Base-by-base conservation (phyloP, 35 echinoderm and acorn worm genomes). In the Heliocidaris erythrogramma region DNA sequence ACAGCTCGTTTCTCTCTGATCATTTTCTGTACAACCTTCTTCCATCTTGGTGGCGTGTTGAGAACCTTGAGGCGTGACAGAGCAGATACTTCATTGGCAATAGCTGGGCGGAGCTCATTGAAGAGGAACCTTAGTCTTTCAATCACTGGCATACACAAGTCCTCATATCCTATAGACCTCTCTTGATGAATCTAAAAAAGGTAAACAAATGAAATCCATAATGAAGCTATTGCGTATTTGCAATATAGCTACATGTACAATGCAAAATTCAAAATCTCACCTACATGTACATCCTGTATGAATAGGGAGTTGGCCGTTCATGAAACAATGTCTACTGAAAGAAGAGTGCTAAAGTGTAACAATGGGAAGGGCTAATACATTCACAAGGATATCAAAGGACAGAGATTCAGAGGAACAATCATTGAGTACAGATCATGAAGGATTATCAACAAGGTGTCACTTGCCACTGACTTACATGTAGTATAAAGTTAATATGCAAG, bases 31-130 rank as follows among this genome's bases (percentile, higher is more conserved):
- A 97, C 97, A 27, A 97, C 95, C 35, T 97, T 96, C 60, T 96
- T 97, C 98, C 98, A 99, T 50, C 98, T 86, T 84, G 98, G 97
- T 49, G 98, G 96, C 5, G 98, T 99, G 85, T 92, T 97, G 59
- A 99, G 90, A 11, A 99, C 97, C 94, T 99, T 99, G 31, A 99
- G 96, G 17, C 98, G 93, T 7, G 97, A 96, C 85, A 97, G 93
- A 50, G 98, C 96, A 0, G 96, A 95, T 12, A 99, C 98, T 60
- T 99, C 98, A 48, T 99, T 99, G n/a, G 96, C 98, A 42, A 99
- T 95, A 14, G 98, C 98, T 86, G 98, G 98, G 24, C 98, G 94
- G 50, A 99, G 94, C 94, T 99, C 98, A 59, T 96, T 97, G 92
- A 99, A 99, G 17, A 99, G 88, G 85, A 99, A 99, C 31, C 94